phyloP scores from a whole-genome alignment of 2,113 vertebrate genomes.

The Syrmaticus mikado region DNA sequence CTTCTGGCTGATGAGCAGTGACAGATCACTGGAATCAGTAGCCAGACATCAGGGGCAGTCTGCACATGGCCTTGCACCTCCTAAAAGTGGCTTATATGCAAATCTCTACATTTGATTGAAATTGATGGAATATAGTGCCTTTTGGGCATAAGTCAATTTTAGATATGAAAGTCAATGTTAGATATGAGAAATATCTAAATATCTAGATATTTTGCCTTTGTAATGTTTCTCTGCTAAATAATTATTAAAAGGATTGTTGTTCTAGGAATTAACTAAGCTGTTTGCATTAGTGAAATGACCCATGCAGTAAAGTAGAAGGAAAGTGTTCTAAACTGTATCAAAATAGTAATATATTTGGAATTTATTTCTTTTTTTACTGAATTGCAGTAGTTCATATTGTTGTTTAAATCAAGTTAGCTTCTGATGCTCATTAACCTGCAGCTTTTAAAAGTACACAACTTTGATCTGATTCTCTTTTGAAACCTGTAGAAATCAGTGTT shows the following conservation, averaged over 20 bases:
- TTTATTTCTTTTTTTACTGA: background rate
- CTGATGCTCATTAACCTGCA: background rate
- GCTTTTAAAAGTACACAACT: background rate
- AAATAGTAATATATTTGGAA: background rate
- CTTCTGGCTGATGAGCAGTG: background rate
- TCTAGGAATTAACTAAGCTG: background rate
- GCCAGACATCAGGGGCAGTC: accelerated
- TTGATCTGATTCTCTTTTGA: background rate
- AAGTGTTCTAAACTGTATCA: background rate
- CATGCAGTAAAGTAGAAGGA: background rate
- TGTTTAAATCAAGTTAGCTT: background rate
- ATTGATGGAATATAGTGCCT: background rate
- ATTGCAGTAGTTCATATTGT: background rate
- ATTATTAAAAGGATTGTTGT: background rate
- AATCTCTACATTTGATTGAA: background rate
- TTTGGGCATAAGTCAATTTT: background rate
- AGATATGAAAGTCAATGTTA: background rate
- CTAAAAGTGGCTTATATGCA: background rate
- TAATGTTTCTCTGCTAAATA: background rate
- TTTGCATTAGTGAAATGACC: background rate
- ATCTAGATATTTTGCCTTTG: background rate
- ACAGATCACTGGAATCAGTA: background rate
- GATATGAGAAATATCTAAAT: background rate
- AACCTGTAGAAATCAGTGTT: background rate
- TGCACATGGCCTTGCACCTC: accelerated